Evolutionary conservation across 2,797 vertebrate species (phyloP), one percentile per base, ranked within the genome.

Genomic region (Phrynocephalus guinanensis): DNA sequence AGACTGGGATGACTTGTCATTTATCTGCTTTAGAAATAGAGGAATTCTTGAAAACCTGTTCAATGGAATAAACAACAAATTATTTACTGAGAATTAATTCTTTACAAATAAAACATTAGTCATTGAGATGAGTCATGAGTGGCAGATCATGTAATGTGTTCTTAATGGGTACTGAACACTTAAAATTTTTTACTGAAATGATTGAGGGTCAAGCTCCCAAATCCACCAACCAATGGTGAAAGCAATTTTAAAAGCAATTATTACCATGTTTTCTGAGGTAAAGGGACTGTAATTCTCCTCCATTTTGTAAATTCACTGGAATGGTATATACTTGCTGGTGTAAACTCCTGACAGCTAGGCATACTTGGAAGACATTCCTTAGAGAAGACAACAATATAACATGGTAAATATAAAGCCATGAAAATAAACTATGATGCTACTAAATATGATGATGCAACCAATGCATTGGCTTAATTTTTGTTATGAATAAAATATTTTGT

Each of bases 331-430:
- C 99, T 99, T 91, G 99, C 97, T 66, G 98, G 98, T 66, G 98
- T 99, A 91, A 99, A 99, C 95, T 99, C 99, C 73, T 98, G 98
- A 93, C 99, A 99, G 95, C 99, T 99, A 0, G 99, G 98, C 98
- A 99, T 99, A 89, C 99, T 98, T 68, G 99, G 99, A 92, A 99
- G 97, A 94, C 99, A 99, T 91, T 99, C 98, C 99, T 99, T 91
- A 83, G 93, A 16, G 33, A 16, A 68, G n/a, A n/a, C 6, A 91
- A 88, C 81, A 84, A 95, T 77, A 92, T 91, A 94, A 1, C 10
- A 92, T 75, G 84, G 79, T 92, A 82, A 92, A 81, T 9, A 67
- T 13, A 26, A 79, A 83, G 26, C 26, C 38, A 79, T 33, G 38
- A 52, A 6, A 66, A 88, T 50, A 5, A 68, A 88, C 6, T 66